Conservation (phyloP, 2,888 invertebrate genomes). For the Eilema depressum region DNA sequence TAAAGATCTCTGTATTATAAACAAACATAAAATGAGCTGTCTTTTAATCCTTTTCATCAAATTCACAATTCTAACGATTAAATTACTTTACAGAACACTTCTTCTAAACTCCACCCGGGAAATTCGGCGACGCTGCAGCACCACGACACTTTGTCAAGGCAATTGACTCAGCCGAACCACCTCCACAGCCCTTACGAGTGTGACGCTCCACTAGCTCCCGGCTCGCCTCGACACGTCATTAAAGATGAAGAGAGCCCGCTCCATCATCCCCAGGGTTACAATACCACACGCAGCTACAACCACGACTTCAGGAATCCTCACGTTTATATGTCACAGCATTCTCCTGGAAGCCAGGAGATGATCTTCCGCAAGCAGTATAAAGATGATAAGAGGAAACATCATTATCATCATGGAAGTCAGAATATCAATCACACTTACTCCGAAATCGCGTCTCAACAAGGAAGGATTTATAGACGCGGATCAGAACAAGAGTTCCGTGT, state of each 20-base stretch:
- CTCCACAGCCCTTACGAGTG: conserved; percentile 86
- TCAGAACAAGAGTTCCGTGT: conserved; percentile 87
- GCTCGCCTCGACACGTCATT: conserved; percentile 79
- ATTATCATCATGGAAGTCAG: conserved; percentile 85
- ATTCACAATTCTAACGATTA: conserved; percentile 20
- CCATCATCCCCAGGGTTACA: conserved; percentile 77
- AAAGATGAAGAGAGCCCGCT: conserved; percentile 81
- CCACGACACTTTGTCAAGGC: conserved; percentile 87
- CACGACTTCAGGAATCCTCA: conserved; percentile 83
- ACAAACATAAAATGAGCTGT: conserved; percentile 57
- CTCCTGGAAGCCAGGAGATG: conserved; percentile 83
- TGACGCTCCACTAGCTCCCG: conserved; percentile 78
- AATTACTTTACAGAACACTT: conserved; percentile 91
- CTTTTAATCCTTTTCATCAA: conserved; percentile 30
- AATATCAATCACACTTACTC: conserved; percentile 92
- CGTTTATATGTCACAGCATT: conserved; percentile 82
- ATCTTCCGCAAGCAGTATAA: conserved; percentile 82
- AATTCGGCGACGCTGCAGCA: conserved; percentile 89
- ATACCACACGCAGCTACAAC: conserved; percentile 81
- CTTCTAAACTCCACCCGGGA: conserved; percentile 92
- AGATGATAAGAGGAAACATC: conserved; percentile 80
- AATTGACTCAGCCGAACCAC: conserved; percentile 81
- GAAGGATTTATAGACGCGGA: conserved; percentile 82
- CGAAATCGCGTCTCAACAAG: conserved; percentile 88
- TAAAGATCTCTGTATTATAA: neutral